Percentiles rank a stretch among this genome's conserved stretches.
These are phyloP conservation scores for Centropus bengalensis DNA, from an alignment of 2,113 vertebrate species.

Conservation along the genomic window DNA sequence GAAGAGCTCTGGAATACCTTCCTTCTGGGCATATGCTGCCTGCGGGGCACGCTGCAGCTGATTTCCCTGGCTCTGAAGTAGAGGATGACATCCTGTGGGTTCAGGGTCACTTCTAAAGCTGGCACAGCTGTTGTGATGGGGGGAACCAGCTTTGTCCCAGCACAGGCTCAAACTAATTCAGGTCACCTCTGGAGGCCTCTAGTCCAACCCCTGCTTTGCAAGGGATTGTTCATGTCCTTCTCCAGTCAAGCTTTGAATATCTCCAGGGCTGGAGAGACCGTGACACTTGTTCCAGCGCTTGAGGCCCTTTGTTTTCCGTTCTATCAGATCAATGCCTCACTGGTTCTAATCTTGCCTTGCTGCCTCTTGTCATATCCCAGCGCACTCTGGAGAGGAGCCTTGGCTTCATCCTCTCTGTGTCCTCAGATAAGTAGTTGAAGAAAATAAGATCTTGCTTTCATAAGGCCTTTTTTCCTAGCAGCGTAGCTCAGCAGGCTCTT, in stretches of 20 bases:
- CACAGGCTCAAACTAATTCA: not conserved
- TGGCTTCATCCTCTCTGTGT: not conserved
- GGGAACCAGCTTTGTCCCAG: not conserved
- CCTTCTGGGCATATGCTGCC: not conserved
- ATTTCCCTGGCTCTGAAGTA: not conserved
- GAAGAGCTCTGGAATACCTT: not conserved
- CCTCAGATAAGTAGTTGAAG: rapidly evolving
- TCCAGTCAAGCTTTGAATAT: not conserved
- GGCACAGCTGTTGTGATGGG: not conserved
- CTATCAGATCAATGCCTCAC: not conserved
- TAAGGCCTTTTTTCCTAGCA: not conserved
- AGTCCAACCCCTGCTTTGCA: not conserved
- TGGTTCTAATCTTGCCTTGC: not conserved
- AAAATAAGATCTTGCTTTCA: not conserved
- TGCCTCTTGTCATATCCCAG: not conserved
- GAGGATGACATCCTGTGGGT: not conserved
- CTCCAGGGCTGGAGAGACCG: not conserved
- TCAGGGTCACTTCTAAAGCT: not conserved
- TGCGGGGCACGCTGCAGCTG: not conserved
- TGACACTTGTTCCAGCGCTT: not conserved
- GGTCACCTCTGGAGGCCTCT: not conserved
- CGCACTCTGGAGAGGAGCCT: not conserved
- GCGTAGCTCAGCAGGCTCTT: rapidly evolving
- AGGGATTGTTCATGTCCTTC: not conserved
- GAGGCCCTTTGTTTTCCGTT: not conserved